phyloP scores from a whole-genome alignment of 2,888 invertebrate species.

The Aphidoletes aphidimyza region DNA sequence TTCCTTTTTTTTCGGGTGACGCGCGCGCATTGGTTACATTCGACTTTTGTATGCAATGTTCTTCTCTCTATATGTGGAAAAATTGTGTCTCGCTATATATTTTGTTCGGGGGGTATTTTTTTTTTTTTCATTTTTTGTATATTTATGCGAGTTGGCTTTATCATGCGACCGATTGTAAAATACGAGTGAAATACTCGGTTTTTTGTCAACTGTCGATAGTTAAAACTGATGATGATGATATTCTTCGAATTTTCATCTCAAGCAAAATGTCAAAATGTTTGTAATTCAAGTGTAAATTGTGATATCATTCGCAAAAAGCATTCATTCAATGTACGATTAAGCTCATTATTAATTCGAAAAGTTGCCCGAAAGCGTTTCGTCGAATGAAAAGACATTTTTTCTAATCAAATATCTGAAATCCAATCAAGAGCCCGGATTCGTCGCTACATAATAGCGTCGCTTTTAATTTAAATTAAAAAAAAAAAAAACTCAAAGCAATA shows the following conservation, averaged over 20 bases:
- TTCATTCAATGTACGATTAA: too few species aligned
- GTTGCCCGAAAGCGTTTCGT: too few species aligned
- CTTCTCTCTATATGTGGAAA: neutral
- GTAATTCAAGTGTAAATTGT: too few species aligned
- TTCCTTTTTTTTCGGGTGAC: slow-evolving; percentile 1
- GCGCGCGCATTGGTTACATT: slow-evolving; percentile 29
- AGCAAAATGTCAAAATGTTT: too few species aligned
- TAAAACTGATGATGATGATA: neutral
- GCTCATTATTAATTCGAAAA: too few species aligned
- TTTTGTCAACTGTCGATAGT: neutral
- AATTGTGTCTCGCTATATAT: neutral
- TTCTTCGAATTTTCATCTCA: neutral
- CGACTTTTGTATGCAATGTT: neutral
- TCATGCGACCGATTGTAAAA: neutral
- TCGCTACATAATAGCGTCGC: neutral
- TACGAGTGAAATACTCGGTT: neutral
- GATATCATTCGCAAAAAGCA: too few species aligned
- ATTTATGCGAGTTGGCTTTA: slow-evolving; percentile 1
- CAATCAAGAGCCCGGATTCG: neutral
- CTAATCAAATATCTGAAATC: too few species aligned
- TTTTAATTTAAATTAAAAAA: neutral
- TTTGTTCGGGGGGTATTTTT: too few species aligned
- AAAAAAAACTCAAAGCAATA: neutral
- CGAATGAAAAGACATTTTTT: too few species aligned
- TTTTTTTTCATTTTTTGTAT: too few species aligned